A percentile compares a stretch with the other conserved stretches of the same genome.
These are phyloP conservation scores for Actenoides lindsayi DNA, from an alignment of 2,113 vertebrate species.

Conservation along the genomic window DNA sequence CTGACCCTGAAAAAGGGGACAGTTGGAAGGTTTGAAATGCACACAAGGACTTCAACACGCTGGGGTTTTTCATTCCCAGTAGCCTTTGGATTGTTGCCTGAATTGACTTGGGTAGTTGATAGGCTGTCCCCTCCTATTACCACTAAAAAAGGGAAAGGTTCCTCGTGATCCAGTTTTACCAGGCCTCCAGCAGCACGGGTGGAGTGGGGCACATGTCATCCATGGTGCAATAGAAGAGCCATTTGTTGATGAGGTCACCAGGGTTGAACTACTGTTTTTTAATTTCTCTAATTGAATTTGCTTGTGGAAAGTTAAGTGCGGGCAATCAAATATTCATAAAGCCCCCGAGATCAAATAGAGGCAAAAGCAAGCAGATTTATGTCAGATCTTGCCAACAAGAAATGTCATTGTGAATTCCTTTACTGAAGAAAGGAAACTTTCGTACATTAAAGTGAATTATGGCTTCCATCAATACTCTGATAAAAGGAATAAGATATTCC, in stretches of 20 bases:
- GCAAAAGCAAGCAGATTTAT: slow-evolving; percentile 29
- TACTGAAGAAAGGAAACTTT: slow-evolving; percentile 22
- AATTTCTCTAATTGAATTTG: slow-evolving; percentile 56
- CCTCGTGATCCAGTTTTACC: not conserved
- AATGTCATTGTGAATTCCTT: slow-evolving; percentile 14
- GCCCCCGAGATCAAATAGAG: slow-evolving; percentile 38
- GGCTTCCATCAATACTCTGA: slow-evolving; percentile 39
- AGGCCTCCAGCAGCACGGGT: not conserved
- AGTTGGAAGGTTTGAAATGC: not conserved
- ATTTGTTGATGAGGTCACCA: slow-evolving; percentile 21
- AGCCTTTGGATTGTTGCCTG: not conserved
- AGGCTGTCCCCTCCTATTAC: not conserved
- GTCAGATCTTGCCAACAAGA: not conserved
- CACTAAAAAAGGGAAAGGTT: not conserved
- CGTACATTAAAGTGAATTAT: slow-evolving; percentile 43
- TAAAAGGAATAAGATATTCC: slow-evolving; percentile 47
- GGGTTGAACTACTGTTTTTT: not conserved
- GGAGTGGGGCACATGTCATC: not conserved
- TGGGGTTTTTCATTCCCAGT: not conserved
- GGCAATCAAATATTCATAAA: slow-evolving; percentile 49
- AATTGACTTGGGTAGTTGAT: not conserved
- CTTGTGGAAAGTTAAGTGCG: slow-evolving; percentile 25
- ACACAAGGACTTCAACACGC: accelerated
- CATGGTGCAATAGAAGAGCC: not conserved
- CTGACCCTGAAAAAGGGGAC: not conserved